Base-by-base conservation (phyloP, 2,888 invertebrate genomes). In the Ichneumoninae sp. region DNA sequence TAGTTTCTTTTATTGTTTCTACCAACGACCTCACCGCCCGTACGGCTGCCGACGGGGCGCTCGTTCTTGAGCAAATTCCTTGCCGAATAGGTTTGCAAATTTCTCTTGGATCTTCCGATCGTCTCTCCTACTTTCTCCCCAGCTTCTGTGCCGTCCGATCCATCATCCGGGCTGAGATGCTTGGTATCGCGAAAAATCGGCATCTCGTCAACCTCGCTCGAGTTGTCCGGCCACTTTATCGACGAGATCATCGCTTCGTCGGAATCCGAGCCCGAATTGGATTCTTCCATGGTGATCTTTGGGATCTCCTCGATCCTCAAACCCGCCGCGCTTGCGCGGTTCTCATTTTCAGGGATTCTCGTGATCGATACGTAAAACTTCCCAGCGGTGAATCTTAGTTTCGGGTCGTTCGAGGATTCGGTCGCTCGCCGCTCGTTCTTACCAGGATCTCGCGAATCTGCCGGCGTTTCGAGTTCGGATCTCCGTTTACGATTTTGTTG, bases 1-100 rank as follows among this genome's bases (percentile, higher is more conserved):
- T 79, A 70, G 1, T 80, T 54, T 63, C 73, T 71, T 19, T 76
- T 80, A 8, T 40, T 73, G 10, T 73, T 47, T 63, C 36, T 22
- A 36, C 71, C 65, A 10, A 26, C 63, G 19, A n/a, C 40, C 8
- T 5, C 16, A 10, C 26, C 33, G 16, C 10, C 26, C 30, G 30
- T 47, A 4, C 5, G 36, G 10, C 33, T 30, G 0, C 81, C 60
- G 19, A 54, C 57, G 1, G 50, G 47, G 13, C 16, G 16, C 16
- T 60, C 40, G 3, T 50, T 40, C 16, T 71, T n/a, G 0, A 44
- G 47, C 63, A 80, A 85, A 33, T 66, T 83, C 1, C 7, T 50
- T 2, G 80, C 19, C 4, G 60, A 30, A 4, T 50, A n/a, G 0
- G 10, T 65, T 69, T 70, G 33, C 33, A 65, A 44, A 65, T 77